Evolutionary conservation across 2,113 vertebrate genomes (phyloP), one percentile per base, ranked within the genome.

Genomic region (Acrocephalus arundinaceus): DNA sequence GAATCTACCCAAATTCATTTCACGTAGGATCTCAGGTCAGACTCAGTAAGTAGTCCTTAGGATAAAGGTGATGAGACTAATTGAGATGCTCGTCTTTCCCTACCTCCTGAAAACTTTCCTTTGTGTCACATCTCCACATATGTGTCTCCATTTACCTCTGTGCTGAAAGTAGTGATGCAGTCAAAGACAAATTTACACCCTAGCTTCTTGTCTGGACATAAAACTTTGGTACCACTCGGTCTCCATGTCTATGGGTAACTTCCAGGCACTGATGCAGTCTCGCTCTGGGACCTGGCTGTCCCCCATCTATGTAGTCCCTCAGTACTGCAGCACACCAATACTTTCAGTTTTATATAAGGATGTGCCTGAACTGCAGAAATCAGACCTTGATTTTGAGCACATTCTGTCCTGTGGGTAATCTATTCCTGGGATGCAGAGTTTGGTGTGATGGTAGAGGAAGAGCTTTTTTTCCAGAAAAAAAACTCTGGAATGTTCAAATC

Each of bases 351-450:
- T 72, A 4, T 41, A 12, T 31, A 66, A 91, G 63, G 94, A 94
- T 94, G 82, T 92, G 85, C 89, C 90, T 92, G 90, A 93, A 76
- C 96, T 92, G 90, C 57, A 62, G 89, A 90, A 89, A 73, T 75
- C 78, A 45, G 73, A 85, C 48, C 22, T 84, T 66, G 75, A 82
- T 68, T 94, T 92, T 80, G 48, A 88, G 87, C 0, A 0, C 31
- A 17, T 80, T 88, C 68, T 2, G 2, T 61, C 61, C 70, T 54
- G 65, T 1, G 2, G 30, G 25, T 78, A 37, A 11, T 87, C 92
- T 68, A 0, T 59, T 6, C 23, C 80, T 2, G 3, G 49, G n/a
- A 75, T 54, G 49, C 58, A 77, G 51, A 77, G 17, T 66, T 66
- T 84, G 58, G 22, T 8, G 8, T 67, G 54, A 20, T 41, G 75